Evolutionary conservation across 2,888 invertebrate genomes (phyloP).

Genomic region (Cybosia mesomella): DNA sequence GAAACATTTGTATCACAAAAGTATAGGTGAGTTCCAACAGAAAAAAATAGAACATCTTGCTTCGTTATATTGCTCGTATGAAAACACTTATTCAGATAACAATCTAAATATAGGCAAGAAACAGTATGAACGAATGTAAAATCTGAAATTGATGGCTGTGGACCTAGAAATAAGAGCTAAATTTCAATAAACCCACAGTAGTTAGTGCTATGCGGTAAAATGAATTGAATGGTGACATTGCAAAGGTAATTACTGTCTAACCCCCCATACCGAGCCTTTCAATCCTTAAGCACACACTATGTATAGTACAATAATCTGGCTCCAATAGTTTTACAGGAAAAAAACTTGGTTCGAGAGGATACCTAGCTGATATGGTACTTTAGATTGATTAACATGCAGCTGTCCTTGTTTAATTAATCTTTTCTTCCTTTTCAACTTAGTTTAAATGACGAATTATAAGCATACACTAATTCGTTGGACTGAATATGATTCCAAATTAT

Average conservation of each 20-base stretch:
- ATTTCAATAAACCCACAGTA: slow-evolving; percentile 17
- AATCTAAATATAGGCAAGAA: slow-evolving; percentile 36
- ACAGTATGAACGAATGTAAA: slow-evolving; percentile 28
- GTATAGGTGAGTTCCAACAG: slow-evolving; percentile 64
- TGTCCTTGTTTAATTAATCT: background rate
- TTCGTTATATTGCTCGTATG: slow-evolving; percentile 34
- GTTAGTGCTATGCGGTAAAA: slow-evolving; percentile 7
- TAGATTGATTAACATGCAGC: background rate
- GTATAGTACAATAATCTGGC: background rate
- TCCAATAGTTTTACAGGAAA: background rate
- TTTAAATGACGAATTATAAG: background rate
- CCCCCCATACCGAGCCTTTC: background rate
- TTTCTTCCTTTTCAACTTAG: background rate
- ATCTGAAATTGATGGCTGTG: slow-evolving; percentile 30
- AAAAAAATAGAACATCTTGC: slow-evolving; percentile 45
- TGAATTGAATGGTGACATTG: slow-evolving; percentile 21
- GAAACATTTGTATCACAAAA: slow-evolving; percentile 66
- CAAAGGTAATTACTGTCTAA: slow-evolving; percentile 19
- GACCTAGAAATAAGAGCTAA: slow-evolving; percentile 51
- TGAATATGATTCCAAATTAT: slow-evolving; percentile 7
- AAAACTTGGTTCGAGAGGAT: background rate
- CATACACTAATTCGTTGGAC: slow-evolving; percentile 22
- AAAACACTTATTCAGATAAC: slow-evolving; percentile 35
- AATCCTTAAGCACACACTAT: background rate
- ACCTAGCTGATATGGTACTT: background rate